Base-by-base conservation (phyloP, 2,113 vertebrate genomes). In the Syngnathus floridae region DNA sequence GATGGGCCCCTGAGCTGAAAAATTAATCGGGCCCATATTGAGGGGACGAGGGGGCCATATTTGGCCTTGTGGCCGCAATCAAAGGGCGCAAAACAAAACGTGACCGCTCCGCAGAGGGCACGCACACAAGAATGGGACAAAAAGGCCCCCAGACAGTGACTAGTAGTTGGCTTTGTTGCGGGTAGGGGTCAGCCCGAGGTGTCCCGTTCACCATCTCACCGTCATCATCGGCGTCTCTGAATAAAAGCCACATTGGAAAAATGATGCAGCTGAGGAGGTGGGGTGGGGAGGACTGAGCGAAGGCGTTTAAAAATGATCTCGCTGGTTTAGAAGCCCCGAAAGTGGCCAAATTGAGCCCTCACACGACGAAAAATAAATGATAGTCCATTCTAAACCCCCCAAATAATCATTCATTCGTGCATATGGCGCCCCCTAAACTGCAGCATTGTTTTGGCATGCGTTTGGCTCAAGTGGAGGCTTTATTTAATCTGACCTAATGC, bases 21-120 rank as follows among this genome's bases (percentile, higher is more conserved):
- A 86, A 87, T 86, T 87, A 83, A 85, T 87, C 78, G 74, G 1
- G 69, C 52, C 84, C 87, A 86, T 86, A 86, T 87, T 87, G 87
- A 78, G 43, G 66, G 46, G 67, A 62, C 71, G 17, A 57, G 14
- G 35, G 62, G 75, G 66, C 82, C 84, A 83, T 82, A 86, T 87
- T 88, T 86, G 85, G 85, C 85, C 87, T 88, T 87, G 85, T 84
- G 78, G 74, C 11, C 35, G 59, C 59, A 61, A 72, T 87, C 73
- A 87, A 86, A 88, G 67, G 87, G 58, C 41, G 67, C 45, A 74
- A 80, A 86, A 88, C 82, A 84, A 81, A 87, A 85, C 78, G 64
- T 66, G 75, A 57, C 69, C 69, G 79, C 10, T 64, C 41, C 79
- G 76, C 67, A 81, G 74, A 73, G 77, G 67, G 54, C 75, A 54